Evolutionary conservation across 1,140 invertebrate species (phyloP), one percentile per base, ranked within the genome.

Genomic region (Plodia interpunctella): DNA sequence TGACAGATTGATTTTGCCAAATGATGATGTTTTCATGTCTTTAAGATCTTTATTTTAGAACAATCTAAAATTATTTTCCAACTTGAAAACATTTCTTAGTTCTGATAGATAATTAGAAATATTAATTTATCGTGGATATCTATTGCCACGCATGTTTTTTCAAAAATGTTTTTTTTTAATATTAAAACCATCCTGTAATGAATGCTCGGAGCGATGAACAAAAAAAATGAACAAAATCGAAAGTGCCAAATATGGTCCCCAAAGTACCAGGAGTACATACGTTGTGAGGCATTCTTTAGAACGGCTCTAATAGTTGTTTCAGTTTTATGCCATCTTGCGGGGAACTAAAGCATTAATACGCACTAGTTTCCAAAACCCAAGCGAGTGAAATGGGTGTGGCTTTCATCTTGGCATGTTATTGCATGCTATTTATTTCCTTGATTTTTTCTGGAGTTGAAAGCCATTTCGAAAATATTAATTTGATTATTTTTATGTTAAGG

Each of bases 181-280:
- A n/a, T n/a, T n/a, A n/a, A n/a, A n/a, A n/a, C n/a, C n/a, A n/a
- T n/a, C n/a, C n/a, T n/a, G n/a, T n/a, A n/a, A n/a, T n/a, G n/a
- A n/a, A n/a, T n/a, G n/a, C n/a, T n/a, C n/a, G n/a, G 2, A 8
- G 15, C 6, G 5, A 44, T 44, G 8, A 15, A 44, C n/a, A n/a
- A n/a, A 15, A 11, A 25, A 17, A 5, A 2, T 21, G 19, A 19
- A 25, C 54, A 52, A 63, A 62, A 70, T 64, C 32, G 68, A 77
- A 77, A 75, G 72, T 67, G 65, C 70, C 74, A 72, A 77, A 79
- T 79, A 79, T 72, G 76, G 74, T 54, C 55, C 52, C 62, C n/a
- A 59, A 62, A 65, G 57, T 76, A 76, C 66, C 32, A 70, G 73
- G 70, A 54, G 21, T 8, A n/a, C 62, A 76, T 57, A 59, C 21